A percentile compares a stretch with the other conserved stretches of the same genome.
These are phyloP conservation scores for Parazoanthus swiftii DNA, from an alignment of 92 coral and sea anemone species.

Conservation along the genomic window DNA sequence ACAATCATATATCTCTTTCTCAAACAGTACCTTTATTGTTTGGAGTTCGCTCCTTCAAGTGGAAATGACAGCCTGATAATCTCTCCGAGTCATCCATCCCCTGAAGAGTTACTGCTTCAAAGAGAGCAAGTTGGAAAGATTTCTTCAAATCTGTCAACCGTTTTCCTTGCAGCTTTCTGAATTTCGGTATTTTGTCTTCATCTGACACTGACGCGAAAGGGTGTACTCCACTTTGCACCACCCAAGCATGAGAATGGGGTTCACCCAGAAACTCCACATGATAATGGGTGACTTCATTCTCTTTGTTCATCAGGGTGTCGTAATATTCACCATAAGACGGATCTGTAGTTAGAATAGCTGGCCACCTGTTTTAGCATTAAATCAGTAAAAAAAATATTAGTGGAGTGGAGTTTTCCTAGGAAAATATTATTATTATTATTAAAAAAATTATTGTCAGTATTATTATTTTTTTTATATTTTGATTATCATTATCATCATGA, in stretches of 20 bases:
- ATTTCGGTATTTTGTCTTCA: slow-evolving; percentile 58
- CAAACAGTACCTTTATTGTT: background rate
- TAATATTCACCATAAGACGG: slow-evolving; percentile 88
- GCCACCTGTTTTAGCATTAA: slow-evolving; percentile 66
- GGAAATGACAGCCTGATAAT: slow-evolving; percentile 70
- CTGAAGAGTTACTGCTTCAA: slow-evolving; percentile 64
- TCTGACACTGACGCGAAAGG: slow-evolving; percentile 74
- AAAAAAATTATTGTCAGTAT: no score
- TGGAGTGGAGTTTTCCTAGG: no score
- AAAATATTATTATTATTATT: no score
- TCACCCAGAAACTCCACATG: slow-evolving; percentile 93
- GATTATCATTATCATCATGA: no score
- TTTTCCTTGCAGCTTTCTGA: slow-evolving; percentile 58
- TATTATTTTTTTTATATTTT: no score
- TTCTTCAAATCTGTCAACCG: slow-evolving; percentile 56
- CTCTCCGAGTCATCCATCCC: slow-evolving; percentile 60
- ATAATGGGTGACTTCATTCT: slow-evolving; percentile 85
- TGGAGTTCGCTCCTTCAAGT: slow-evolving; percentile 23
- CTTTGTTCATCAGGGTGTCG: slow-evolving; percentile 84
- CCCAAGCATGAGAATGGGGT: slow-evolving; percentile 90
- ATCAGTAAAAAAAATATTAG: no score
- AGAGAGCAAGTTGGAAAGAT: slow-evolving; percentile 75
- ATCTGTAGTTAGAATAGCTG: slow-evolving; percentile 88
- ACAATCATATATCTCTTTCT: no score
- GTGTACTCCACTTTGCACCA: slow-evolving; percentile 65